These are phyloP conservation scores for Drosophila ananassae DNA, from an alignment of 1,140 invertebrate species.

Conservation along the genomic window DNA sequence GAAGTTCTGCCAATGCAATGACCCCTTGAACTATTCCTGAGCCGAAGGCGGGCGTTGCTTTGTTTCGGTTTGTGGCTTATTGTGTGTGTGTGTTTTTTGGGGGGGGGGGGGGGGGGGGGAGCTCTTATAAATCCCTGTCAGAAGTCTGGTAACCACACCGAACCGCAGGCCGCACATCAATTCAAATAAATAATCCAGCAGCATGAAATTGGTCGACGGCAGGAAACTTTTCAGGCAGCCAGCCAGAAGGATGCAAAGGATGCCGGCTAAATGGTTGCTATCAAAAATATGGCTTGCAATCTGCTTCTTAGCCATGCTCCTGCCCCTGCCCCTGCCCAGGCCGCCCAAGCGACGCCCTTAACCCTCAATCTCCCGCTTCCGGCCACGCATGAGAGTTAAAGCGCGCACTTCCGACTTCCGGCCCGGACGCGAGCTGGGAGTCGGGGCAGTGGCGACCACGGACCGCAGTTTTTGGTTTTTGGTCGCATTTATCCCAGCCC, in stretches of 20 bases:
- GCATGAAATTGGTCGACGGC: slow-evolving; percentile 73
- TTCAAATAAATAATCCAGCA: slow-evolving; percentile 80
- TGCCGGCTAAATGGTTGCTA: slow-evolving; percentile 65
- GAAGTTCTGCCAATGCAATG: not conserved
- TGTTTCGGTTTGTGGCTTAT: not conserved
- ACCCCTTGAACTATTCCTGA: not conserved
- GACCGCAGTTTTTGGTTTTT: slow-evolving; percentile 57
- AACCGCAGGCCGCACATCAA: slow-evolving; percentile 70
- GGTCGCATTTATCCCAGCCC: slow-evolving; percentile 35
- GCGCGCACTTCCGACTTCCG: slow-evolving; percentile 73
- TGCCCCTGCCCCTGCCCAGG: not conserved
- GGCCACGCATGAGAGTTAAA: slow-evolving; percentile 64
- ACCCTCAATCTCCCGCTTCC: slow-evolving; percentile 16
- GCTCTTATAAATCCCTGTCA: slow-evolving; percentile 48
- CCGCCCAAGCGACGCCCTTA: not conserved
- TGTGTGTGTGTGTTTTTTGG: slow-evolving; percentile 1
- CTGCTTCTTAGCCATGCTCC: slow-evolving; percentile 14
- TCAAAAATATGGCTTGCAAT: slow-evolving; percentile 71
- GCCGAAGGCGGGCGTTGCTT: too few species aligned
- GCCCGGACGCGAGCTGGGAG: slow-evolving; percentile 23
- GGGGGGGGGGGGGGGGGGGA: slow-evolving; percentile 4
- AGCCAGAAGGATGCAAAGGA: slow-evolving; percentile 4
- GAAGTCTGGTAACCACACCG: slow-evolving; percentile 26
- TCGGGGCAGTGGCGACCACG: slow-evolving; percentile 11
- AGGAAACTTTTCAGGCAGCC: slow-evolving; percentile 61